Conservation (phyloP, 2,888 invertebrate species). For the Acronicta aceris region DNA sequence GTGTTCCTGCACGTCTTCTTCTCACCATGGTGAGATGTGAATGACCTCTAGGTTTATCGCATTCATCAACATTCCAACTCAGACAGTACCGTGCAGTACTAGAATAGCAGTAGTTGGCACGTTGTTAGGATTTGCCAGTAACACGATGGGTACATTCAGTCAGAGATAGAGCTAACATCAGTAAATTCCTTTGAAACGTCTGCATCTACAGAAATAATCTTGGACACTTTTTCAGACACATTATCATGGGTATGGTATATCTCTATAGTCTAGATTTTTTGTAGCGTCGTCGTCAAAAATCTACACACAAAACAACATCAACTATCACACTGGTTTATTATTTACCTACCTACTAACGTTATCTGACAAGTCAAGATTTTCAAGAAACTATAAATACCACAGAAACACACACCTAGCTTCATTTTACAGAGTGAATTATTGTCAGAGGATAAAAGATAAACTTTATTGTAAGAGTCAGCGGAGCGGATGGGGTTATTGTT, state of each 20-base stretch:
- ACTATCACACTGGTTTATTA: no score
- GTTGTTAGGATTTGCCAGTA: conserved; percentile 47
- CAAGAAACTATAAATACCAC: no score
- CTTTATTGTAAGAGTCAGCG: conserved; percentile 11
- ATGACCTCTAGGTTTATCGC: conserved; percentile 74
- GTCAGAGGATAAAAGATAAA: conserved; percentile 17
- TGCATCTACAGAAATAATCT: conserved; percentile 26
- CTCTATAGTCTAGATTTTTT: no score
- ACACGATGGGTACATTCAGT: conserved; percentile 44
- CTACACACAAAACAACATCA: background rate
- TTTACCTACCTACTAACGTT: no score
- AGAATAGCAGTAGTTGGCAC: conserved; percentile 63
- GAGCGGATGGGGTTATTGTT: conserved; percentile 30
- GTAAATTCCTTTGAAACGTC: conserved; percentile 28
- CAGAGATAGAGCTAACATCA: conserved; percentile 33
- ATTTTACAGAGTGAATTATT: conserved; percentile 4
- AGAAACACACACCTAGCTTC: conserved; percentile 2
- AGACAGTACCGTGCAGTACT: conserved; percentile 56
- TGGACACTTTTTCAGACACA: conserved; percentile 13
- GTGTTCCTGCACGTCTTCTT: conserved; percentile 58
- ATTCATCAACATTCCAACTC: conserved; percentile 74
- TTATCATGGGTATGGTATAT: background rate
- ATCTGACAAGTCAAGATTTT: no score
- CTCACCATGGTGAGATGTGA: conserved; percentile 67
- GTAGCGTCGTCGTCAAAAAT: no score